Evolutionary conservation across 2,113 vertebrate species (phyloP).

Genomic region (Leptobrachium ailaonicum): DNA sequence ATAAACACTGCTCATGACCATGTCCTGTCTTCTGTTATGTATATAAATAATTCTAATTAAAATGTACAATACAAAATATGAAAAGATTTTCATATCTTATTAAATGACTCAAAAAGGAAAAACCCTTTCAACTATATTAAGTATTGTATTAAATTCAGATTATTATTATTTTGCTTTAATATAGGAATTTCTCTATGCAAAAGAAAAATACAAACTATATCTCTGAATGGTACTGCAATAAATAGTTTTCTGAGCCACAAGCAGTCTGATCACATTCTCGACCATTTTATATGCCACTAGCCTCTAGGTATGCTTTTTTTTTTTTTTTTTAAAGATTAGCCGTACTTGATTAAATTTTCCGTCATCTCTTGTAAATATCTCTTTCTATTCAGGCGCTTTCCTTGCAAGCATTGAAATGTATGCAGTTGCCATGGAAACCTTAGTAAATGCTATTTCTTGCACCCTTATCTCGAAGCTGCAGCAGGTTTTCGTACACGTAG

Average conservation of each 20-base stretch:
- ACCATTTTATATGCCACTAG: slow-evolving; percentile 2
- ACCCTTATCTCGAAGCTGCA: slow-evolving; percentile 45
- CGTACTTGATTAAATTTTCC: slow-evolving; percentile 42
- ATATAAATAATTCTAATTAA: no score
- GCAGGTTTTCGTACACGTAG: slow-evolving; percentile 24
- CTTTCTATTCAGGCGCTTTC: slow-evolving; percentile 22
- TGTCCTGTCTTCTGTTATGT: no score
- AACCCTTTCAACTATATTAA: no score
- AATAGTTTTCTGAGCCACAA: neutral
- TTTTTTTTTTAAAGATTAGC: slow-evolving; percentile 20
- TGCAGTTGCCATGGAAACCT: slow-evolving; percentile 42
- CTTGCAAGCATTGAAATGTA: slow-evolving; percentile 33
- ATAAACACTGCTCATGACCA: no score
- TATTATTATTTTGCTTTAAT: no score
- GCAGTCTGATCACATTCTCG: slow-evolving; percentile 15
- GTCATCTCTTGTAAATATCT: slow-evolving; percentile 39
- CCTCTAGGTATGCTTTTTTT: slow-evolving; percentile 2
- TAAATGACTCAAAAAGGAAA: no score
- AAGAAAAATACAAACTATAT: no score
- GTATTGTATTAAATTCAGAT: no score
- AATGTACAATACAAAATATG: no score
- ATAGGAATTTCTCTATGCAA: no score
- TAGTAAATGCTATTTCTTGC: slow-evolving; percentile 46
- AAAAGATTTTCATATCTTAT: no score
- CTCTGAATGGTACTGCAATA: neutral